Percentiles rank a stretch among this genome's conserved stretches.
Evolutionary conservation across 2,888 invertebrate genomes (phyloP).

Genomic region (Lepidochrysops patricia): DNA sequence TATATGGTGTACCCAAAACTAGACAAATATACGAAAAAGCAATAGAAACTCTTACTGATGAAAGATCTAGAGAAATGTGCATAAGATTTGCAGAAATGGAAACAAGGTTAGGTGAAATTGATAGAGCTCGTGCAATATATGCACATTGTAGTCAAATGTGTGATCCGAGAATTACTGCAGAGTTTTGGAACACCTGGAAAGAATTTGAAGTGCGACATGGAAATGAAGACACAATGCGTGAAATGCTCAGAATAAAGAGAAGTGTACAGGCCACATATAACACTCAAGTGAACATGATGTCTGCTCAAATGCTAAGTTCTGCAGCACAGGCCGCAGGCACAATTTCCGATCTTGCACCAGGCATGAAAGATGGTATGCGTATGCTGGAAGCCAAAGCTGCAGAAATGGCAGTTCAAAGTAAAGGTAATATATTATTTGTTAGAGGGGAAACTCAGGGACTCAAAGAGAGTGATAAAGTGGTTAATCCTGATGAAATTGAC

Average conservation of each 20-base stretch:
- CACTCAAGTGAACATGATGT: conserved; percentile 99
- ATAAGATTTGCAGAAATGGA: conserved; percentile 98
- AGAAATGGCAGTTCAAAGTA: conserved; percentile 76
- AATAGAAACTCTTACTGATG: conserved; percentile 93
- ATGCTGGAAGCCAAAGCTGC: conserved; percentile 89
- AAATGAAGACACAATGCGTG: conserved; percentile 99
- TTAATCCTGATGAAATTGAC: conserved; percentile 92
- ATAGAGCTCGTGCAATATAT: conserved; percentile 96
- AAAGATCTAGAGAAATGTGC: conserved; percentile 96
- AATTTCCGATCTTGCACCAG: conserved; percentile 82
- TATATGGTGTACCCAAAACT: conserved; percentile 97
- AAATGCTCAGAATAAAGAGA: conserved; percentile 97
- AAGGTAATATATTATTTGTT: conserved; percentile 86
- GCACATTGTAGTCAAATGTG: conserved; percentile 99
- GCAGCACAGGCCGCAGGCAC: conserved; percentile 79
- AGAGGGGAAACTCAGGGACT: conserved; percentile 89
- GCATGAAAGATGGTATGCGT: conserved; percentile 90
- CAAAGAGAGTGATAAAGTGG: conserved; percentile 79
- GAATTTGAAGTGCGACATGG: conserved; percentile 99
- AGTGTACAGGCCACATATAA: conserved; percentile 98
- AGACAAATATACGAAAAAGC: conserved; percentile 98
- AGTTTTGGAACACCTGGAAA: conserved; percentile 99
- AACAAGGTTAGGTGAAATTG: conserved; percentile 97
- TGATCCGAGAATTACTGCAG: conserved; percentile 95
- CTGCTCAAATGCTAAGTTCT: conserved; percentile 95